A percentile compares a stretch with the other conserved stretches of the same genome.
These are phyloP conservation scores for Zootermopsis nevadensis DNA, from an alignment of 2,888 invertebrate species.

Conservation along the genomic window DNA sequence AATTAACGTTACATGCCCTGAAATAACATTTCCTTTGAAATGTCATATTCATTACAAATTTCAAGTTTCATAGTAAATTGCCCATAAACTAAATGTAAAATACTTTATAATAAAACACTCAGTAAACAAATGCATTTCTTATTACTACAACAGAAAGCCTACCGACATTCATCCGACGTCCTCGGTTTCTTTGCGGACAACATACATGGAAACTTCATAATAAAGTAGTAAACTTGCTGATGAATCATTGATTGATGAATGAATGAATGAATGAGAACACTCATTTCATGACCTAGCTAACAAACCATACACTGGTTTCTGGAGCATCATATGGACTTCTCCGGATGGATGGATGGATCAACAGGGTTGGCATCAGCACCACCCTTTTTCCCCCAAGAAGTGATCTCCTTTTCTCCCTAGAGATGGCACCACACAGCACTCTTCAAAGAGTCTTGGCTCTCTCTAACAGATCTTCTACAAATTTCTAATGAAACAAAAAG, in stretches of 20 bases:
- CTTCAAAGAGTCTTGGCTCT: conserved; percentile 88
- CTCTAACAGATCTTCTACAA: conserved; percentile 88
- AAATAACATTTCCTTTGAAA: background rate
- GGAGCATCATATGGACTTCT: conserved; percentile 24
- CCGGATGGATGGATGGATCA: conserved; percentile 28
- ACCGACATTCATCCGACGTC: background rate
- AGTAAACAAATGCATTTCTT: background rate
- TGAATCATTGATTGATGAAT: conserved; percentile 23
- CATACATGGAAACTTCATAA: conserved; percentile 31
- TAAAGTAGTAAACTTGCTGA: conserved; percentile 20
- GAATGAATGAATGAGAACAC: conserved; percentile 1
- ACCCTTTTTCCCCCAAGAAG: conserved; percentile 29
- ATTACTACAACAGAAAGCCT: background rate
- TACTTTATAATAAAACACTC: background rate
- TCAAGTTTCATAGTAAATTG: conserved; percentile 18
- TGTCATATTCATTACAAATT: conserved; percentile 24
- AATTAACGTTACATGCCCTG: conserved; percentile 16
- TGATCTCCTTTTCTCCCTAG: conserved; percentile 34
- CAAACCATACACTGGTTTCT: conserved; percentile 33
- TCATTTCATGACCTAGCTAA: conserved; percentile 40
- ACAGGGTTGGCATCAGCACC: conserved; percentile 32
- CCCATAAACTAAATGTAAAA: conserved; percentile 3
- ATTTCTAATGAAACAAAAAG: conserved; percentile 76
- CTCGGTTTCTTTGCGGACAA: conserved; percentile 2
- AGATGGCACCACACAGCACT: conserved; percentile 39